Evolutionary conservation across 2,888 invertebrate genomes (phyloP).

Genomic region (Ceraclea dissimilis): DNA sequence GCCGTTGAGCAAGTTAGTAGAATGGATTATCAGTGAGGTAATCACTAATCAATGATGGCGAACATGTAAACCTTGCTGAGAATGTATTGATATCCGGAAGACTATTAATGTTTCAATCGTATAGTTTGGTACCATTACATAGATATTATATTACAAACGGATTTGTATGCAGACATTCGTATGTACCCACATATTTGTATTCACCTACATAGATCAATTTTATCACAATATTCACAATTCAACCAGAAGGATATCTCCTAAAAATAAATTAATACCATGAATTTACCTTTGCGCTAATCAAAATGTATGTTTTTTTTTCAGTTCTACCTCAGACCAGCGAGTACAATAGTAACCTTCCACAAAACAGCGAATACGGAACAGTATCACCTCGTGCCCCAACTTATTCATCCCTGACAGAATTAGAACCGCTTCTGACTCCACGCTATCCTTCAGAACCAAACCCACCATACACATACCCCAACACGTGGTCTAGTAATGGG

Average conservation of each 20-base stretch:
- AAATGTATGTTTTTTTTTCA: constrained; percentile 27
- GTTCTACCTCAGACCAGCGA: constrained; percentile 52
- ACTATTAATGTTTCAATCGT: neutral
- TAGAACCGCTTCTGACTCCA: constrained; percentile 38
- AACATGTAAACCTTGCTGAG: neutral
- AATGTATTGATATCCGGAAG: constrained; percentile 11
- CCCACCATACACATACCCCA: constrained; percentile 47
- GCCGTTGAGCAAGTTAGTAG: neutral
- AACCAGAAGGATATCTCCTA: no score
- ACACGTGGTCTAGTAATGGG: constrained; percentile 55
- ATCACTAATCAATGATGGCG: neutral
- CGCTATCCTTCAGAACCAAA: constrained; percentile 31
- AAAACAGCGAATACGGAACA: constrained; percentile 20
- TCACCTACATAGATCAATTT: no score
- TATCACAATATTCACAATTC: no score
- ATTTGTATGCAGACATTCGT: no score
- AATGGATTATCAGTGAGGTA: neutral
- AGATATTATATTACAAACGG: no score
- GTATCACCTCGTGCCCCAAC: constrained; percentile 28
- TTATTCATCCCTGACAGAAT: constrained; percentile 40
- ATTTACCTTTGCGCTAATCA: no score
- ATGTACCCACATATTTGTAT: no score
- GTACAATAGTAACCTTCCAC: constrained; percentile 29
- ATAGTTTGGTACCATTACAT: no score
- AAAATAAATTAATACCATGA: no score